phyloP scores from a whole-genome alignment of 64 coral and sea anemone species.

The Porites australiensis region DNA sequence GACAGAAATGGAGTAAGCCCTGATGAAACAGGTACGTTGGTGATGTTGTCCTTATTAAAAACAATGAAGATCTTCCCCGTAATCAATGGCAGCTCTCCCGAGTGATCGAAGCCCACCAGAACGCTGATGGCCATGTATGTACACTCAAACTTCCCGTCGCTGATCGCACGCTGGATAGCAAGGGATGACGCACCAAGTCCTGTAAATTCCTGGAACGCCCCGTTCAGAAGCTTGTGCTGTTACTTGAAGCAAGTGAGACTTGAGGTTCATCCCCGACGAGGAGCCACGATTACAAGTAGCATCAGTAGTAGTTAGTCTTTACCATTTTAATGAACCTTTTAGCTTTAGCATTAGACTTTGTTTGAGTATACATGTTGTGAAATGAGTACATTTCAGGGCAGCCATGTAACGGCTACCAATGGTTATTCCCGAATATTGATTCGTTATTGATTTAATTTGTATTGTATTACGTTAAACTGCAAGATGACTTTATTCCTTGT shows the following conservation, averaged over 20 bases:
- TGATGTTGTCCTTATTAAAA: not conserved
- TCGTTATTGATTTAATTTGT: too few relatives aligned
- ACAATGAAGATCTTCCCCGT: not conserved
- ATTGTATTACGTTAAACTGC: too few relatives aligned
- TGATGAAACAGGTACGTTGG: not conserved
- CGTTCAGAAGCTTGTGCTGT: not conserved
- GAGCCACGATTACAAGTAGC: not conserved
- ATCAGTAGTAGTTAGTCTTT: too few relatives aligned
- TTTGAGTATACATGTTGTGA: too few relatives aligned
- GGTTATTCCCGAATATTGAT: too few relatives aligned
- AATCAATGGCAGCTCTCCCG: not conserved
- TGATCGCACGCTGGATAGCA: not conserved
- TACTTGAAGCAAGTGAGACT: not conserved
- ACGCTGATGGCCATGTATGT: not conserved
- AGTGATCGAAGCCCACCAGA: not conserved
- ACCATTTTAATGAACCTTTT: too few relatives aligned
- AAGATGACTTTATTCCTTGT: too few relatives aligned
- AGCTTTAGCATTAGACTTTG: too few relatives aligned
- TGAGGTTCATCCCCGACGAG: not conserved
- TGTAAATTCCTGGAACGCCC: not conserved
- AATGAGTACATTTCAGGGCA: too few relatives aligned
- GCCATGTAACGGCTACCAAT: too few relatives aligned
- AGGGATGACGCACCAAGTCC: not conserved
- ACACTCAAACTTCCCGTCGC: not conserved
- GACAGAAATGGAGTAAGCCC: not conserved